phyloP scores from a whole-genome alignment of 64 coral and sea anemone genomes.

The Dendrophyllia cribrosa region DNA sequence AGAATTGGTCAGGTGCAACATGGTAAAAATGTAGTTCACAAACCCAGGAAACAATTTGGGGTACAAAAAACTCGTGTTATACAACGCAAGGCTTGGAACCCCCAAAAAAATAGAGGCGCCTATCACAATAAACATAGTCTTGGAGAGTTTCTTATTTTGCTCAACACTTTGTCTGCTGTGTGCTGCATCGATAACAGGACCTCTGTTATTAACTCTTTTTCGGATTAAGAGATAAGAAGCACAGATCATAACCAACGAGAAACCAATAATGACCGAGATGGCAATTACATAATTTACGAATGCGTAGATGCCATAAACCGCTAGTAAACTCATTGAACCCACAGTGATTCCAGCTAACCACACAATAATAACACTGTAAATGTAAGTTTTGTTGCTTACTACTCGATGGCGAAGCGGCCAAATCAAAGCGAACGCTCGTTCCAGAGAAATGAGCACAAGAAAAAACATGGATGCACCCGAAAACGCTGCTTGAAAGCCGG shows the following conservation, averaged over 20 bases:
- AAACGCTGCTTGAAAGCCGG: background rate
- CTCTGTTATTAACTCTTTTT: background rate
- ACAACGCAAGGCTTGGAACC: too few relatives aligned
- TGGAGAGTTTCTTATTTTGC: too few relatives aligned
- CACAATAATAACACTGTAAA: background rate
- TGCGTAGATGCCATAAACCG: background rate
- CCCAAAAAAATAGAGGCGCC: too few relatives aligned
- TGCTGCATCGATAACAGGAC: background rate
- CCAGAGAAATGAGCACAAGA: background rate
- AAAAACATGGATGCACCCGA: background rate
- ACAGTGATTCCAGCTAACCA: background rate
- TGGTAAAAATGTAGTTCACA: background rate
- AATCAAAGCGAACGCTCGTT: background rate
- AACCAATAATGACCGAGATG: background rate
- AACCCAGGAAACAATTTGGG: too few relatives aligned
- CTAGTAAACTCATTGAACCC: background rate
- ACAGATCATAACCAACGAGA: background rate
- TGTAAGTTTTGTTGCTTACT: background rate
- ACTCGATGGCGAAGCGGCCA: slow-evolving; percentile 7
- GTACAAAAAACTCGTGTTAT: background rate
- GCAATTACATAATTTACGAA: background rate
- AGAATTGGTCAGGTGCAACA: background rate
- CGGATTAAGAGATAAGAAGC: background rate
- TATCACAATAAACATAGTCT: too few relatives aligned
- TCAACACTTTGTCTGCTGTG: background rate